A percentile compares a stretch with the other conserved stretches of the same genome.
phyloP scores from a whole-genome alignment of 2,797 vertebrate species.

The Sarcophilus harrisii region DNA sequence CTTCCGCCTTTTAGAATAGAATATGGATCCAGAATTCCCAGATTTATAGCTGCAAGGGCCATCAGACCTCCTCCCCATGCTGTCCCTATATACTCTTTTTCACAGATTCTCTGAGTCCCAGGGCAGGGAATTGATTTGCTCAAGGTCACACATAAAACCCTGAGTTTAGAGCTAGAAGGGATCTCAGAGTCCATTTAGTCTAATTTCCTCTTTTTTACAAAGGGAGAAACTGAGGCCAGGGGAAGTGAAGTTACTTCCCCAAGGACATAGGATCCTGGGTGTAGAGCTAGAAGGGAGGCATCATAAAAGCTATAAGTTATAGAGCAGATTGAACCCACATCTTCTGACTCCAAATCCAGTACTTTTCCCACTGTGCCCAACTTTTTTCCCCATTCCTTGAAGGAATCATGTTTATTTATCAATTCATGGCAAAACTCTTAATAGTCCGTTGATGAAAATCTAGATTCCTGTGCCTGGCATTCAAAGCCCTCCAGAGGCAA shows the following conservation, averaged over 20 bases:
- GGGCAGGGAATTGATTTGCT: not conserved
- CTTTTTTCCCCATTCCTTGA: not conserved
- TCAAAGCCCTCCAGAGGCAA: not conserved
- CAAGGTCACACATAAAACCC: not conserved
- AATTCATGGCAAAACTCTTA: not conserved
- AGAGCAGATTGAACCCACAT: not conserved
- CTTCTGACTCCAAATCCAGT: not conserved
- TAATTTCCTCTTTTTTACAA: not conserved
- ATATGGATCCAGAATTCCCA: not conserved
- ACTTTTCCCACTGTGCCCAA: not conserved
- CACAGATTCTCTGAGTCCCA: not conserved
- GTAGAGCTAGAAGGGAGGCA: too few species aligned
- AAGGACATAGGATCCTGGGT: too few species aligned
- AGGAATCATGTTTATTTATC: not conserved
- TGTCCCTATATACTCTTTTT: not conserved
- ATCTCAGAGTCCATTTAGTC: not conserved
- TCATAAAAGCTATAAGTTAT: not conserved
- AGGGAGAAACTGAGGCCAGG: not conserved
- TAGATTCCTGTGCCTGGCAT: not conserved
- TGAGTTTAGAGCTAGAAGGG: not conserved
- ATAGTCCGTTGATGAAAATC: not conserved
- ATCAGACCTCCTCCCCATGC: not conserved
- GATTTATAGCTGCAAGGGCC: not conserved
- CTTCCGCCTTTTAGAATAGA: not conserved
- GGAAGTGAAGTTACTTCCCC: not conserved